A percentile compares a stretch with the other conserved stretches of the same genome.
These are phyloP conservation scores for Lycia hirtaria DNA, from an alignment of 2,888 invertebrate species.

Conservation along the genomic window DNA sequence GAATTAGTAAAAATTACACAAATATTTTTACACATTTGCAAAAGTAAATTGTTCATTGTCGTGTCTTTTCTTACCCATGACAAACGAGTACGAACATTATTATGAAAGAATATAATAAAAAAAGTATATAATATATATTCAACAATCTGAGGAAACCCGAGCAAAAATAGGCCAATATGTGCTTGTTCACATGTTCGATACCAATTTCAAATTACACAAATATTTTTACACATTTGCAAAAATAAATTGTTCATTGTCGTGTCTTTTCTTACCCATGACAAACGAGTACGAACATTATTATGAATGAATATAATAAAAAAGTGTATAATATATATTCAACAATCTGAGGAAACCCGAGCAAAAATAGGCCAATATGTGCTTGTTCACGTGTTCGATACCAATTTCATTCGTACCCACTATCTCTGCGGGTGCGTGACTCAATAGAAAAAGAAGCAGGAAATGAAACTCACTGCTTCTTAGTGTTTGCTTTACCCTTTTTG, in stretches of 20 bases:
- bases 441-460: constrained; percentile 62
- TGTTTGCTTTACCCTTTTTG: constrained; percentile 53
- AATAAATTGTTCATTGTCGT: background rate
- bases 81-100: too few relatives aligned
- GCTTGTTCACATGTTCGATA: constrained; percentile 38
- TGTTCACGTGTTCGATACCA: constrained; percentile 41
- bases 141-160: constrained; percentile 8
- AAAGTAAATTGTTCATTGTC: background rate
- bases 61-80: too few relatives aligned
- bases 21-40: background rate
- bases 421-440: constrained; percentile 52
- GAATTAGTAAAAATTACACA: too few relatives aligned
- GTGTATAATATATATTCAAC: background rate
- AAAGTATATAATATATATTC: background rate
- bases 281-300: too few relatives aligned
- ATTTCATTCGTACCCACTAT: constrained; percentile 47
- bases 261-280: too few relatives aligned
- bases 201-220: too few relatives aligned
- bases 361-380: constrained; percentile 1
- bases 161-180: constrained; percentile 4
- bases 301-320: too few relatives aligned
- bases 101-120: too few relatives aligned
- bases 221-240: background rate
- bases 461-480: constrained; percentile 63
- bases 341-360: constrained; percentile 10